Conservation (phyloP, 1,140 invertebrate species). For the Drosophila repletoides region DNA sequence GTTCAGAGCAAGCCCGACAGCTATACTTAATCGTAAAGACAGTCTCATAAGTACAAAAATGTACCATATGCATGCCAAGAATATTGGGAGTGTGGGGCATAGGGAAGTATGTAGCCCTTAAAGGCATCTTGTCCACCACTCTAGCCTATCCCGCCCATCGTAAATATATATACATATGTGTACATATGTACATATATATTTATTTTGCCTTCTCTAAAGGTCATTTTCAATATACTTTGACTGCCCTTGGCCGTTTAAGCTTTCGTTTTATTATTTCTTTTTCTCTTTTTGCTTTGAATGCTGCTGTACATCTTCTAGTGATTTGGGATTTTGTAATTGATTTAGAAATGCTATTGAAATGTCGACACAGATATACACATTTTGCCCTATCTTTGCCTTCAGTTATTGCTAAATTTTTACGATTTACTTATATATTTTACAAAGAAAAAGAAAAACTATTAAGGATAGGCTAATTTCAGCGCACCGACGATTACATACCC, state of each 20-base stretch:
- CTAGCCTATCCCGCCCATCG: neutral
- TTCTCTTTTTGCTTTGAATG: constrained; percentile 20
- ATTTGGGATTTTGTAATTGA: constrained; percentile 49
- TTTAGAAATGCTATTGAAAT: constrained; percentile 43
- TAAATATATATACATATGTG: neutral
- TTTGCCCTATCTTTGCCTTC: neutral
- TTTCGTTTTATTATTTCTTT: too few relatives aligned
- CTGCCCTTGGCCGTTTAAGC: constrained; percentile 27
- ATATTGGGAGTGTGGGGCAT: too few relatives aligned
- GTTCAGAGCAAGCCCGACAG: constrained; percentile 4
- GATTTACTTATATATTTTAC: neutral
- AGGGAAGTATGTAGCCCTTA: constrained; percentile 21
- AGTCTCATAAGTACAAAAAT: neutral
- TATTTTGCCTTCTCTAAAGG: too few relatives aligned
- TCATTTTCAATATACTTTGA: constrained; percentile 35
- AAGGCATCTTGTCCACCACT: constrained; percentile 18
- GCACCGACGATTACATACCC: too few relatives aligned
- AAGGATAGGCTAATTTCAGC: neutral
- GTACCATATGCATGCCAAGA: constrained; percentile 13
- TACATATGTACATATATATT: too few relatives aligned
- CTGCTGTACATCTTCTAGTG: constrained; percentile 24
- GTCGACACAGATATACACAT: constrained; percentile 12
- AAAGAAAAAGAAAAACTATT: neutral
- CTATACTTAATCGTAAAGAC: constrained; percentile 3
- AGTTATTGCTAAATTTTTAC: neutral